These are phyloP conservation scores for Amiota mariae DNA, from an alignment of 2,888 invertebrate species.

Conservation along the genomic window DNA sequence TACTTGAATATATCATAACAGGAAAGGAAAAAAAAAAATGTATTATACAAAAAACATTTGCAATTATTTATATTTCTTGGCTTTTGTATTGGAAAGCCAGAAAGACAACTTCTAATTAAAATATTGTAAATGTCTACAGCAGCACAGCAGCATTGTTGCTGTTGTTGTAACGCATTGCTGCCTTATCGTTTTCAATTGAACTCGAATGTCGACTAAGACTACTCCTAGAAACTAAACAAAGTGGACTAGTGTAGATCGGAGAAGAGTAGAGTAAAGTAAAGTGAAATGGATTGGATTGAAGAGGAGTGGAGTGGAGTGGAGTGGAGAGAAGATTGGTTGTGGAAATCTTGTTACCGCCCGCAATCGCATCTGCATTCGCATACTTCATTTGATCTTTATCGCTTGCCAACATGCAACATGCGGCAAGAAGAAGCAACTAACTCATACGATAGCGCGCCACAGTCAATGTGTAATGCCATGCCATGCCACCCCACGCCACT, in stretches of 20 bases:
- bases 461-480: conserved; percentile 11
- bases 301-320: no score
- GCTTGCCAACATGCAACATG: conserved; percentile 63
- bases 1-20: no score
- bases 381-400: conserved; percentile 67
- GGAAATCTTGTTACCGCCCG: conserved; percentile 32
- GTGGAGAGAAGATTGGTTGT: background rate
- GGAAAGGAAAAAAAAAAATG: no score
- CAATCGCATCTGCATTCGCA: conserved; percentile 49
- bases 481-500: conserved; percentile 2
- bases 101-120: conserved; percentile 23
- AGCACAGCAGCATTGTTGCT: no score
- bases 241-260: no score
- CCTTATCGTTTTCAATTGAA: background rate
- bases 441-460: conserved; percentile 22
- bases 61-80: conserved; percentile 2
- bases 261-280: no score
- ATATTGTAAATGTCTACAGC: conserved; percentile 20
- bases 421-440: conserved; percentile 23
- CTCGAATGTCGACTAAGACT: background rate
- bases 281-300: no score
- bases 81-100: background rate
- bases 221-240: background rate
- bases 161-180: background rate
- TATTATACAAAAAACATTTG: background rate